phyloP scores from a whole-genome alignment of 2,113 vertebrate genomes.

The Panurus biarmicus region DNA sequence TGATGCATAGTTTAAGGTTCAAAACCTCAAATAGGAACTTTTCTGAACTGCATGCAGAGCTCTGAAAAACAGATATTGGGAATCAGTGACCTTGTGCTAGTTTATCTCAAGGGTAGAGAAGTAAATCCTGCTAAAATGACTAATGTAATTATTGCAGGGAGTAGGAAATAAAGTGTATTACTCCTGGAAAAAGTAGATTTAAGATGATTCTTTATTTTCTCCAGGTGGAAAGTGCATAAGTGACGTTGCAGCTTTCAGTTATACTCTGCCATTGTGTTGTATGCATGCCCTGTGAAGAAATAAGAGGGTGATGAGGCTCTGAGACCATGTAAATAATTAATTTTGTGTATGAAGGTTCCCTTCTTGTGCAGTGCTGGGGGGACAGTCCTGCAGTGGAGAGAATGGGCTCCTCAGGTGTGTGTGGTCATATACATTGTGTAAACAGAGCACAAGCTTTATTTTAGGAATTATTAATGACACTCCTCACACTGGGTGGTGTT shows the following conservation, averaged over 20 bases:
- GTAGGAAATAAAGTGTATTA: neutral
- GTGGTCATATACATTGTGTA: neutral
- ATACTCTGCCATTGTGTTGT: neutral
- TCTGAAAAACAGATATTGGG: accelerated
- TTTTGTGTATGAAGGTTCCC: neutral
- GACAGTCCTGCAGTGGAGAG: neutral
- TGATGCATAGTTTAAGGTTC: neutral
- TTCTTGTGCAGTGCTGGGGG: neutral
- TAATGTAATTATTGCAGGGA: neutral
- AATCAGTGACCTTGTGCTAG: neutral
- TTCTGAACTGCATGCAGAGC: neutral
- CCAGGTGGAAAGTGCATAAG: neutral
- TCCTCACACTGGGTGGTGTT: neutral
- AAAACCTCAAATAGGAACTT: neutral
- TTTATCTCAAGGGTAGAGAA: neutral
- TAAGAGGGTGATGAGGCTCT: neutral
- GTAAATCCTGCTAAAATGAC: neutral
- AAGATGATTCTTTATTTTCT: neutral
- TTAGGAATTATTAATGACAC: neutral
- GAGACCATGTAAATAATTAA: neutral
- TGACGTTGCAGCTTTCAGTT: neutral
- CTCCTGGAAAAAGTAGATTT: neutral
- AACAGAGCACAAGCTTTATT: neutral
- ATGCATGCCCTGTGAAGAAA: neutral
- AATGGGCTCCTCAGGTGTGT: neutral